phyloP scores from a whole-genome alignment of 2,888 invertebrate genomes.

The Belgica antarctica region DNA sequence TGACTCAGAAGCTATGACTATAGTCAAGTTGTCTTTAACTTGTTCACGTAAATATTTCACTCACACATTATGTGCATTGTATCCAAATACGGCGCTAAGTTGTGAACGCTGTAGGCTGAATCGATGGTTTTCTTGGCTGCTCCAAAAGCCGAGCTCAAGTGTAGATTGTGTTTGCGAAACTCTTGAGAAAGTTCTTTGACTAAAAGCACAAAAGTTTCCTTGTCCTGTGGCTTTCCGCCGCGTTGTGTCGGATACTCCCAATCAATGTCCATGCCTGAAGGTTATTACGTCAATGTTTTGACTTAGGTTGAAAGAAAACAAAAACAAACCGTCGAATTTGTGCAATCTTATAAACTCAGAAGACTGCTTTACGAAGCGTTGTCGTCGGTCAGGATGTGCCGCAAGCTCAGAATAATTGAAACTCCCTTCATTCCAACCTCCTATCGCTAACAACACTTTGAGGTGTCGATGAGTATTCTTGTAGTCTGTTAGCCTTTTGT shows the following conservation, averaged over 20 bases:
- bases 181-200: slow-evolving; percentile 69
- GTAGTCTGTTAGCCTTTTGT: slow-evolving; percentile 65
- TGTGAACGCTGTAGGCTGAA: slow-evolving; percentile 71
- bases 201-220: slow-evolving; percentile 72
- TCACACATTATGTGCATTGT: slow-evolving; percentile 77
- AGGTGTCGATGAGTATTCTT: slow-evolving; percentile 69
- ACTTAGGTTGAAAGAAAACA: slow-evolving; percentile 57
- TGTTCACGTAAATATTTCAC: no score
- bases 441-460: slow-evolving; percentile 72
- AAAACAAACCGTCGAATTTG: slow-evolving; percentile 51
- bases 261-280: slow-evolving; percentile 66
- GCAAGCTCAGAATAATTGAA: slow-evolving; percentile 69
- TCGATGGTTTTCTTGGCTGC: slow-evolving; percentile 75
- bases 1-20: no score
- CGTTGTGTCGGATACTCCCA: slow-evolving; percentile 83
- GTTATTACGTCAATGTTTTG: no score
- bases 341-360: slow-evolving; percentile 61
- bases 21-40: no score
- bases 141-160: slow-evolving; percentile 73
- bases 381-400: slow-evolving; percentile 62
- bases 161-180: slow-evolving; percentile 65
- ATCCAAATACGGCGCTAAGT: slow-evolving; percentile 67
- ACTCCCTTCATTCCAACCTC: slow-evolving; percentile 91
- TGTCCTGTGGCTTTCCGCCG: slow-evolving; percentile 72
- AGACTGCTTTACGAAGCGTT: slow-evolving; percentile 68